These are phyloP conservation scores for Hemaris fuciformis DNA, from an alignment of 2,888 invertebrate species.

Conservation along the genomic window DNA sequence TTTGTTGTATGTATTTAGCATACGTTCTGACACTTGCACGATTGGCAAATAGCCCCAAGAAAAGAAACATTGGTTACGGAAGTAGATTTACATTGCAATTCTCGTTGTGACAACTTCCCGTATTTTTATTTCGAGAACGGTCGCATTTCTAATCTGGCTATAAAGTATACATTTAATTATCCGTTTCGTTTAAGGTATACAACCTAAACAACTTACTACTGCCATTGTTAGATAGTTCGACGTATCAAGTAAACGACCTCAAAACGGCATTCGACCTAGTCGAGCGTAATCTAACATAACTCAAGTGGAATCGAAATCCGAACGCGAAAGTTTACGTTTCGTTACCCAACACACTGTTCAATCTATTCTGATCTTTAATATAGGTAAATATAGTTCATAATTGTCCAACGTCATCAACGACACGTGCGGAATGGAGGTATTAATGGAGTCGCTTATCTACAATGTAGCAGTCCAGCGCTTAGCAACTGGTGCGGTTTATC, in stretches of 20 bases:
- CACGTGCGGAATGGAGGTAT: constrained; percentile 80
- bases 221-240: constrained; percentile 51
- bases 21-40: constrained; percentile 34
- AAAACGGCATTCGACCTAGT: constrained; percentile 79
- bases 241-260: constrained; percentile 74
- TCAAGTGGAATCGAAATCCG: constrained; percentile 69
- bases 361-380: constrained; percentile 36
- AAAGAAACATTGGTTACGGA: constrained; percentile 48
- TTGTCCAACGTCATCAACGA: constrained; percentile 47
- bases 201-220: constrained; percentile 46
- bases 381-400: constrained; percentile 44
- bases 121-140: constrained; percentile 56
- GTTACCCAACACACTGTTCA: constrained; percentile 38
- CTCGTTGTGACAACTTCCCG: constrained; percentile 33
- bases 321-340: constrained; percentile 78
- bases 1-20: constrained; percentile 32
- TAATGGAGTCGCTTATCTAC: constrained; percentile 70
- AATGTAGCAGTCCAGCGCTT: constrained; percentile 68
- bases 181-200: constrained; percentile 44
- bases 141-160: constrained; percentile 63
- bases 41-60: constrained; percentile 22
- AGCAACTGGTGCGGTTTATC: constrained; percentile 41
- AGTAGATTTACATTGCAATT: constrained; percentile 36
- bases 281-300: constrained; percentile 76
- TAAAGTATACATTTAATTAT: constrained; percentile 62